Base-by-base conservation (phyloP, 1,140 invertebrate species). In the Drosophila nigromelanica region DNA sequence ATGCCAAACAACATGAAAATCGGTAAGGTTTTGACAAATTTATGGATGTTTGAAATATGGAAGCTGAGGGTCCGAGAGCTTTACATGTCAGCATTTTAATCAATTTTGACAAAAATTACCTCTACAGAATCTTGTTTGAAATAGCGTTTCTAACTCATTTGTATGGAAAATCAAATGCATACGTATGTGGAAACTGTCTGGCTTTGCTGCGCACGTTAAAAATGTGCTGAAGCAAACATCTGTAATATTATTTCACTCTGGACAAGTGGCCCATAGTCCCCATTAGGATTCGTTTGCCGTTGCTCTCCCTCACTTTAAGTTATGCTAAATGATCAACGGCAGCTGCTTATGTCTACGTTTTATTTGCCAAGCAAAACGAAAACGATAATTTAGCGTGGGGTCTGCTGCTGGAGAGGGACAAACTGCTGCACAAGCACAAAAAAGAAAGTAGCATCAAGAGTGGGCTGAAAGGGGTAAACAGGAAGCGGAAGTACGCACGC, bases 321-420 rank as follows among this genome's bases (percentile, higher is more conserved):
- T 85, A 85, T 85, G 80, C 78, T 86, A 85, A 85, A 85, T 80
- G 73, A 85, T 86, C 81, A 85, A 71, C 81, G 81, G 78, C 82
- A 81, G 82, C 70, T 80, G 71, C 82, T 78, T 78, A 63, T 68
- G 71, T 75, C 74, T 69, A 72, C 82, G 67, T 87, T 86, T 86
- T 86, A 86, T 86, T 87, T 87, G 58, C 78, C 56, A 47, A 64
- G 72, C 82, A 82, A 79, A 85, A 87, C 75, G 82, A 87, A 87
- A 86, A 86, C 83, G 78, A 86, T 86, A 87, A 87, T 87, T 86
- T 75, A 82, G 77, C 48, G 61, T 30, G 21, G 54, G 47, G 18
- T 1, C 18, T 18, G 18, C 18, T 1, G 18, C 18, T 18, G 18
- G 1, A 18, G 18, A 39, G 45, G 14, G 14, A 42, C 42, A 68